Evolutionary conservation across 2,888 invertebrate genomes (phyloP), one percentile per base, ranked within the genome.

Genomic region (Meloe dianella): DNA sequence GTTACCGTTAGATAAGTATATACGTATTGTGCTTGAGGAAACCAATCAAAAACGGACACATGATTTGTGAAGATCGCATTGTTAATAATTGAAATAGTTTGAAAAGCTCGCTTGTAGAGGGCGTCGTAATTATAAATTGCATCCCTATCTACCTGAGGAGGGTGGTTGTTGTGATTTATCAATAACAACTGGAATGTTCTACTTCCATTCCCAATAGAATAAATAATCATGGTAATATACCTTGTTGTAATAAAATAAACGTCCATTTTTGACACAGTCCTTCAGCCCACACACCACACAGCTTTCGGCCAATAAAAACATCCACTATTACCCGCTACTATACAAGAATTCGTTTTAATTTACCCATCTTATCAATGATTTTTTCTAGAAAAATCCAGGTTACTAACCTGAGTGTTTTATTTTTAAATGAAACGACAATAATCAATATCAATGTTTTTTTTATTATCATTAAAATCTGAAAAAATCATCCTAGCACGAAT

Each of bases 31-130:
- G n/a, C 47, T 20, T 20, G 10, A 20, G 17, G 51, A 64, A 57
- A 63, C 17, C 17, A 17, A 17, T 17, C n/a, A 41, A 20, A 14
- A 35, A 35, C n/a, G n/a, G n/a, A n/a, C n/a, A n/a, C 1, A 35
- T 14, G 12, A 35, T 14, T 35, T 35, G 14, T 10, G 14, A 35
- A 35, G 35, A 35, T 35, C 3, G 14, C 35, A 35, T 35, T 35
- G 14, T 14, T 35, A 12, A 14, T 35, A 41, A 1, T 41, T 7
- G 5, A n/a, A 24, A 1, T 12, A 20, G 29, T 20, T 57, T 56
- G 0, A 20, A 51, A 22, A 29, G n/a, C 29, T 60, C 24, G 12
- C 2, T 17, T 27, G 17, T 62, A 62, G 62, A 57, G 57, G 57
- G 57, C 62, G 62, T 17, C 2, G n/a, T n/a, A n/a, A n/a, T n/a